Conservation (phyloP, 1,140 invertebrate genomes). For the Procambarus clarkii region DNA sequence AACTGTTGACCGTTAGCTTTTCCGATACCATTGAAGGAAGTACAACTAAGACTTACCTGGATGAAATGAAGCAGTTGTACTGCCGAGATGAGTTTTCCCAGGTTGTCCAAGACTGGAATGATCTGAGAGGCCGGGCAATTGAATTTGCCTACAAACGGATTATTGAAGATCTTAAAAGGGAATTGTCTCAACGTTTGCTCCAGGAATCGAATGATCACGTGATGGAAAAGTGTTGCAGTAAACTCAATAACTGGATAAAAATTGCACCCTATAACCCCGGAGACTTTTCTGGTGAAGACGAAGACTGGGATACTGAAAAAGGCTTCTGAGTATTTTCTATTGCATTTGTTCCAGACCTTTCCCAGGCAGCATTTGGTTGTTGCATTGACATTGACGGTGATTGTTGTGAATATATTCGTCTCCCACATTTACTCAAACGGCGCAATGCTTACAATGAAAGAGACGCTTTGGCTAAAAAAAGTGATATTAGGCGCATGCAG, state of each 20-base stretch:
- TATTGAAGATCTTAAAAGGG: constrained; percentile 90
- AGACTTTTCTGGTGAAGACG: constrained; percentile 83
- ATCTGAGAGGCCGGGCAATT: constrained; percentile 89
- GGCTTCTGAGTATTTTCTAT: constrained; percentile 92
- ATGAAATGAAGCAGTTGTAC: constrained; percentile 94
- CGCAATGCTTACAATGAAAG: constrained; percentile 83
- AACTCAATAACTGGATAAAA: constrained; percentile 94
- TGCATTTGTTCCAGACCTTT: constrained; percentile 90
- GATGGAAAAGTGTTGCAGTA: constrained; percentile 87
- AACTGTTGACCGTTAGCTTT: constrained; percentile 85
- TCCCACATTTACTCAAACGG: constrained; percentile 89
- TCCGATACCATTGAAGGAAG: constrained; percentile 84
- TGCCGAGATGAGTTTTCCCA: constrained; percentile 96
- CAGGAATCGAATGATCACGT: constrained; percentile 93
- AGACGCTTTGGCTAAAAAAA: constrained; percentile 78
- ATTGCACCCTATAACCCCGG: constrained; percentile 88
- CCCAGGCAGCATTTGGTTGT: constrained; percentile 80
- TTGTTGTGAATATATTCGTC: constrained; percentile 90
- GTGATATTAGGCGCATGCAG: constrained; percentile 82
- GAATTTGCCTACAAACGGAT: constrained; percentile 91
- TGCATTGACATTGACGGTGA: constrained; percentile 85
- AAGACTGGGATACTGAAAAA: constrained; percentile 91
- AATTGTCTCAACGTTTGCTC: constrained; percentile 87
- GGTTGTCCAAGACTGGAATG: constrained; percentile 97
- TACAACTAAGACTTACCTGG: constrained; percentile 85